phyloP scores from a whole-genome alignment of 2,113 vertebrate species.

The Gymnorhina tibicen region DNA sequence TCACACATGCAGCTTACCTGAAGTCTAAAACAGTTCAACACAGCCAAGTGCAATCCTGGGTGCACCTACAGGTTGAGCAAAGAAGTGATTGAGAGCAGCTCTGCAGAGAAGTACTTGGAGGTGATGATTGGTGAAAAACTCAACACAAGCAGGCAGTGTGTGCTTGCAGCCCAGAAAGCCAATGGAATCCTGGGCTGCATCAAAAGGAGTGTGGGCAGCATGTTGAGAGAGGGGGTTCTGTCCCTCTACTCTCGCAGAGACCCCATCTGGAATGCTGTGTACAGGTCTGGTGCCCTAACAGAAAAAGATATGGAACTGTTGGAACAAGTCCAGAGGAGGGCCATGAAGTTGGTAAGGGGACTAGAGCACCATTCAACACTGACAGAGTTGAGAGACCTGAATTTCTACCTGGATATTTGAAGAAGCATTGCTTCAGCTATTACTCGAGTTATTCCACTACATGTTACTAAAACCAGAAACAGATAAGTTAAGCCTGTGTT shows the following conservation, averaged over 20 bases:
- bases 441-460: rapidly evolving
- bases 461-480: neutral
- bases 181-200: neutral
- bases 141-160: neutral
- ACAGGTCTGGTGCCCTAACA: neutral
- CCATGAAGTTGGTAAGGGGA: neutral
- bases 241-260: neutral
- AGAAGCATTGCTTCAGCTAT: neutral
- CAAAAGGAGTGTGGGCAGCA: neutral
- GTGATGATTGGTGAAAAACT: neutral
- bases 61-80: neutral
- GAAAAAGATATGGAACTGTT: neutral
- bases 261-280: neutral
- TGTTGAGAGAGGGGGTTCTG: neutral
- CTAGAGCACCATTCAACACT: neutral
- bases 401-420: neutral
- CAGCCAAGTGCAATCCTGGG: neutral
- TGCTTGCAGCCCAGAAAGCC: neutral
- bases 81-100: neutral
- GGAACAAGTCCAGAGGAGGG: neutral
- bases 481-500: neutral
- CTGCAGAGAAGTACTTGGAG: neutral
- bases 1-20: neutral
- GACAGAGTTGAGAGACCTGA: neutral
- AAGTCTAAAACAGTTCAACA: neutral